Percentiles rank a stretch among this genome's conserved stretches.
Evolutionary conservation across 2,113 vertebrate genomes (phyloP).

Genomic region (Podarcis raffonei): DNA sequence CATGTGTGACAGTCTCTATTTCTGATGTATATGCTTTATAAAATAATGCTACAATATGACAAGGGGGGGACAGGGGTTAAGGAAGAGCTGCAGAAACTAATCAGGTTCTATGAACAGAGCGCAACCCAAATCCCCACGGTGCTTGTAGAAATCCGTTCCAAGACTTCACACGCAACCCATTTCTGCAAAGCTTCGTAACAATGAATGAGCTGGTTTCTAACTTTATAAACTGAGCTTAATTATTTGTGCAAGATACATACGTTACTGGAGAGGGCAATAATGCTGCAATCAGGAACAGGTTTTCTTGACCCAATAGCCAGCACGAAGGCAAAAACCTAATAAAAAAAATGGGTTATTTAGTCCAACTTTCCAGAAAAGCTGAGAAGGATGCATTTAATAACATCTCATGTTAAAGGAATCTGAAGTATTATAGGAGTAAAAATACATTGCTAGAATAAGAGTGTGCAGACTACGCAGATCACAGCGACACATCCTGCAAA

Average conservation of each 20-base stretch:
- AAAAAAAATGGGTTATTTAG: background rate
- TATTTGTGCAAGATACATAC: slow-evolving; percentile 5
- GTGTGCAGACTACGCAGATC: slow-evolving; percentile 14
- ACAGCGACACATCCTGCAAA: slow-evolving; percentile 27
- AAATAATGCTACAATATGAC: background rate
- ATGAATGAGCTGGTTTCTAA: background rate
- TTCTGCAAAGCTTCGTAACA: background rate
- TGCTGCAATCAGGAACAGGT: rapidly evolving
- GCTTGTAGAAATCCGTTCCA: background rate
- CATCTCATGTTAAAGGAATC: slow-evolving; percentile 25
- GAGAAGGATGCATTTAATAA: slow-evolving; percentile 64
- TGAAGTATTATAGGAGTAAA: slow-evolving; percentile 48
- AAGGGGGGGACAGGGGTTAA: background rate
- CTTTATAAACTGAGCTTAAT: background rate
- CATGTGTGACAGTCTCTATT: background rate
- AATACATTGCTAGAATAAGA: slow-evolving; percentile 18
- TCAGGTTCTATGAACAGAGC: background rate
- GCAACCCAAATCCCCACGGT: background rate
- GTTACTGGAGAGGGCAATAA: slow-evolving; percentile 21
- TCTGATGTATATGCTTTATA: background rate
- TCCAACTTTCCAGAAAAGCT: slow-evolving; percentile 14
- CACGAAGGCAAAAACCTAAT: background rate
- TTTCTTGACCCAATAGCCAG: slow-evolving; percentile 9
- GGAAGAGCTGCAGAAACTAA: background rate
- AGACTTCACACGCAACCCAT: slow-evolving; percentile 11